Base-by-base conservation (phyloP, 2,797 vertebrate genomes). In the Rhodeus uyekii region DNA sequence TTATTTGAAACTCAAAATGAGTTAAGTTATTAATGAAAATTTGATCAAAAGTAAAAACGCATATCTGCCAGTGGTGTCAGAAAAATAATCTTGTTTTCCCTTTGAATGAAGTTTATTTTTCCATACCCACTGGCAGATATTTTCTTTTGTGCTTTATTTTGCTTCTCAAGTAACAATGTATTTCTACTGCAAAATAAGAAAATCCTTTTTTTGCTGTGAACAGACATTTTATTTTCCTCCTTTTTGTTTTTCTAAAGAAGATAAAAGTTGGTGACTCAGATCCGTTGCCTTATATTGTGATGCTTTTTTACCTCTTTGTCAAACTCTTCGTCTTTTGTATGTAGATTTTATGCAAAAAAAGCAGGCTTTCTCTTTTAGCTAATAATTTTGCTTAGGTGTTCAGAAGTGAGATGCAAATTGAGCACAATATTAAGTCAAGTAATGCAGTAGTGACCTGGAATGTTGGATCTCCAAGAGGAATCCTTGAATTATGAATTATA, bases 271-370 rank as follows among this genome's bases (percentile, higher is more conserved):
- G 86, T 85, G 72, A 85, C 64, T 83, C 82, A 83, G 61, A 60
- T 88, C 64, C 85, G 89, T 90, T 90, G 88, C 90, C 87, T 92
- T 90, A 90, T 72, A 22, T 61, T 84, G 46, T 82, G 34, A 50
- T 72, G 53, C 44, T 65, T 78, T 79, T 76, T 34, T 83, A 46
- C 80, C 24, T 14, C 71, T 81, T 71, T 83, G 39, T 87, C 42
- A 64, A 72, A 48, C 83, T 61, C 67, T 24, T 80, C 58, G 75
- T 67, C 38, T 78, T 71, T 68, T 78, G 14, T 83, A 82, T 88
- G 74, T 90, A 71, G 32, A 84, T 82, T 83, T 83, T 82, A 82
- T 84, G 72, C 82, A 76, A 78, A 85, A 46, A 61, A 81, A 74
- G 38, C 53, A 80, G 79, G 32, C 48, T 80, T 79, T 83, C 68